Conservation (phyloP, 2,888 invertebrate genomes). For the Eristalis arbustorum region DNA sequence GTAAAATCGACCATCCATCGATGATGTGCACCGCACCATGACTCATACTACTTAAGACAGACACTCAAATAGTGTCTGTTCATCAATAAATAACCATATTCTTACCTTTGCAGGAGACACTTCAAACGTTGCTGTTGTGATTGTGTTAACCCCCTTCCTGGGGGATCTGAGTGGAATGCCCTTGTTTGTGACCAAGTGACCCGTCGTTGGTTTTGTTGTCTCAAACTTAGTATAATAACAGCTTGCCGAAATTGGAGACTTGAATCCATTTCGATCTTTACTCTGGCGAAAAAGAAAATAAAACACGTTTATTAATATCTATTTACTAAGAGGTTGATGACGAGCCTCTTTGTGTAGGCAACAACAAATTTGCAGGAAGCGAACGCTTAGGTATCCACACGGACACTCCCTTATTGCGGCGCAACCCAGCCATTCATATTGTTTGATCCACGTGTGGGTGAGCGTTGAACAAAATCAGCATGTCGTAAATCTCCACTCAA, state of each 20-base stretch:
- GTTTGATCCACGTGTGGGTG: constrained; percentile 21
- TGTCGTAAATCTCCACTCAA: constrained; percentile 44
- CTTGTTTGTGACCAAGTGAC: constrained; percentile 33
- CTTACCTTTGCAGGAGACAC: constrained; percentile 63
- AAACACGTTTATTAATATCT: not conserved
- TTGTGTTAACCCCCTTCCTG: constrained; percentile 45
- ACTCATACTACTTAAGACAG: not conserved
- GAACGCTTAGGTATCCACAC: not conserved
- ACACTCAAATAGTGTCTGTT: not conserved
- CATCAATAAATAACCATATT: not conserved
- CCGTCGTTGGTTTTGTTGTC: constrained; percentile 34
- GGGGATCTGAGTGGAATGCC: constrained; percentile 11
- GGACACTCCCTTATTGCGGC: too few relatives aligned
- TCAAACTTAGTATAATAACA: constrained; percentile 58
- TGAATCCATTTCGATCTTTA: constrained; percentile 29
- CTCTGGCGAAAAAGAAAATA: constrained; percentile 29
- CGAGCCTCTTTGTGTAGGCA: not conserved
- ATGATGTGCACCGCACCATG: not conserved
- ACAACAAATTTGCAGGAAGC: not conserved
- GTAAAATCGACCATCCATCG: not conserved
- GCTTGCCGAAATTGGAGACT: constrained; percentile 27
- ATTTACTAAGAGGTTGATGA: not conserved
- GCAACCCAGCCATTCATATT: constrained; percentile 1
- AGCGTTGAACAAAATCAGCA: constrained; percentile 26
- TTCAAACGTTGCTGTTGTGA: constrained; percentile 63